Evolutionary conservation across 1,140 invertebrate genomes (phyloP), one percentile per base, ranked within the genome.

Genomic region (Zaprionus lachaisei): DNA sequence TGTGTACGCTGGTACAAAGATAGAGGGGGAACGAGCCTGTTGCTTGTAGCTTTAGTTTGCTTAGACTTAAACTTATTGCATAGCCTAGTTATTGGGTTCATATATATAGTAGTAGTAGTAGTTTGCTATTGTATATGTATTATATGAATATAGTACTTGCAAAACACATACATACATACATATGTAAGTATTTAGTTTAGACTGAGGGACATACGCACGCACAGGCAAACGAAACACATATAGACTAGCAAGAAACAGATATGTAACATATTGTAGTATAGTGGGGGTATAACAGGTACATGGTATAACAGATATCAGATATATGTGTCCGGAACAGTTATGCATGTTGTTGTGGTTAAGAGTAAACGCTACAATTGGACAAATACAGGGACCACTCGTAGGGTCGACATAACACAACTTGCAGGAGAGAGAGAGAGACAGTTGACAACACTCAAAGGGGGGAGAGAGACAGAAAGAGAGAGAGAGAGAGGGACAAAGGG

Each of bases 81-180:
- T 77, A 77, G 71, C 70, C 71, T 73, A 77, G 58, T 65, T 54
- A 44, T 34, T n/a, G 57, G 37, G 22, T 37, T 37, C 63, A 75
- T 63, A 12, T 44, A 17, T 26, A 26, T 26, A 5, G 41, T 44
- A 44, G 38, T 41, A 44, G 41, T 44, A 31, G 37, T 44, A 65
- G 31, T 34, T 34, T 11, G 31, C 31, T 55, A 57, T 63, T 44
- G 54, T 56, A 47, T 44, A 57, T 37, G 49, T 37, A 34, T 9
- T 34, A 11, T 34, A 47, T 31, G 24, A n/a, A 20, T 73, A 63
- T 60, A 51, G 63, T 77, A 77, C 69, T 77, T 67, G 70, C 63
- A 44, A 55, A 77, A 77, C 62, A 77, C 68, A 76, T 71, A 71
- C 62, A 72, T 71, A 71, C 62, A 67, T 57, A 73, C 41, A 47